A percentile compares a stretch with the other conserved stretches of the same genome.
Conservation (phyloP, 2,113 vertebrate species). For the Callionymus lyra region DNA sequence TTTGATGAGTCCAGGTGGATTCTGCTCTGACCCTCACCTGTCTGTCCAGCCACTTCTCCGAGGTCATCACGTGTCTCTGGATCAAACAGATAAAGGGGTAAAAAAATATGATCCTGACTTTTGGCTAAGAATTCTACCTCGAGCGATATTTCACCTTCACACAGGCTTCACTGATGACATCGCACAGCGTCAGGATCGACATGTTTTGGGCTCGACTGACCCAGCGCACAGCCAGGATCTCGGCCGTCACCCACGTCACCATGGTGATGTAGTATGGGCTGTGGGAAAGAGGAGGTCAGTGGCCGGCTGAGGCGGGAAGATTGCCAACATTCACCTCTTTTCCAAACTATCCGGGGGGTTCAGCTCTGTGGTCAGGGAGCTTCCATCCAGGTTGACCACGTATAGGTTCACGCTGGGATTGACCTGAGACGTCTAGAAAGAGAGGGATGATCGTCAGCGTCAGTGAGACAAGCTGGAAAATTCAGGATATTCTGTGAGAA, state of each 20-base stretch:
- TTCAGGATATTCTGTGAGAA: slow-evolving; percentile 5
- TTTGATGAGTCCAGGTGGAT: background rate
- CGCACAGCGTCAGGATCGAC: slow-evolving; percentile 59
- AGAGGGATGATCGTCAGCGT: too few species aligned
- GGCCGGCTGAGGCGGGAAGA: background rate
- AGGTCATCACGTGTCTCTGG: slow-evolving; percentile 62
- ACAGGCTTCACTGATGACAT: slow-evolving; percentile 38
- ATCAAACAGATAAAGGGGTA: background rate
- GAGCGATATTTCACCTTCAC: slow-evolving; percentile 33
- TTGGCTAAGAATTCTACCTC: background rate
- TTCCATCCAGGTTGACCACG: slow-evolving; percentile 53
- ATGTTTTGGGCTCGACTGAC: slow-evolving; percentile 64
- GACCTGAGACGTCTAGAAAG: slow-evolving; percentile 54
- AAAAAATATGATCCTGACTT: background rate
- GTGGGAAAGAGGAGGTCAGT: background rate
- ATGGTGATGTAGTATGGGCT: slow-evolving; percentile 63
- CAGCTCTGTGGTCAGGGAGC: slow-evolving; percentile 49
- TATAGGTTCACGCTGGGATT: slow-evolving; percentile 57
- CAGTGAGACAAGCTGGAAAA: background rate
- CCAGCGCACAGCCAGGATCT: slow-evolving; percentile 59
- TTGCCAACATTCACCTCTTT: slow-evolving; percentile 42
- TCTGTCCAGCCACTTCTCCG: slow-evolving; percentile 60
- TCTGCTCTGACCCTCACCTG: slow-evolving; percentile 44
- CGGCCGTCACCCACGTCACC: slow-evolving; percentile 58
- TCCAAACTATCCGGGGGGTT: slow-evolving; percentile 55